phyloP scores from a whole-genome alignment of 35 echinoderm and acorn worm species.

The Antedon bifida region DNA sequence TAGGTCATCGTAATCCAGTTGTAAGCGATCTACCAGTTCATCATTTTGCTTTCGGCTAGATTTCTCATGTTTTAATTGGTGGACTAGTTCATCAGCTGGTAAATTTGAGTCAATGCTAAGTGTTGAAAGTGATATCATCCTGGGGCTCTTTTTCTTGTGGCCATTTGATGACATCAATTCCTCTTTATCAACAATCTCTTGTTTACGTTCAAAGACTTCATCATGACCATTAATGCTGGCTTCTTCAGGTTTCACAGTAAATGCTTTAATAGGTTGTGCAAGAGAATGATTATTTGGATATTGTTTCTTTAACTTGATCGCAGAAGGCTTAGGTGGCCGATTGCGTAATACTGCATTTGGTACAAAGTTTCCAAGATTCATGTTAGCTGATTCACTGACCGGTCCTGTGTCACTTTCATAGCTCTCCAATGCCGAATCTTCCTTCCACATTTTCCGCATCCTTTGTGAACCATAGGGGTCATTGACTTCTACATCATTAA shows the following conservation, averaged over 20 bases:
- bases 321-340: constrained; percentile 2
- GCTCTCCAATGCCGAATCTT: constrained; percentile 15
- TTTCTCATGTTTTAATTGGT: constrained; percentile 21
- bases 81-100: not conserved
- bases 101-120: not conserved
- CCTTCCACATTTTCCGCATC: constrained; percentile 3
- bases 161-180: not conserved
- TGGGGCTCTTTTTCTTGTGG: no score
- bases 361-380: constrained; percentile 43
- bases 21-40: constrained; percentile 60
- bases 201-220: not conserved
- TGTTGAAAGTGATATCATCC: not conserved
- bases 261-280: not conserved
- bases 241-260: not conserved
- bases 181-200: not conserved
- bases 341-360: constrained; percentile 30
- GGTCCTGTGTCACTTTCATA: constrained; percentile 20
- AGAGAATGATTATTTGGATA: not conserved
- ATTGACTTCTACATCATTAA: constrained; percentile 24
- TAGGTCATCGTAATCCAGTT: constrained; percentile 79
- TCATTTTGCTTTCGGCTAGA: constrained; percentile 41
- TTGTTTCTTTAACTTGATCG: not conserved
- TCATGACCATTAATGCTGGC: not conserved
- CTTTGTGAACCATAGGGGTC: constrained; percentile 5
- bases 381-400: constrained; percentile 21